A percentile compares a stretch with the other conserved stretches of the same genome.
phyloP scores from a whole-genome alignment of 2,888 invertebrate genomes.

The Xylota sylvarum region DNA sequence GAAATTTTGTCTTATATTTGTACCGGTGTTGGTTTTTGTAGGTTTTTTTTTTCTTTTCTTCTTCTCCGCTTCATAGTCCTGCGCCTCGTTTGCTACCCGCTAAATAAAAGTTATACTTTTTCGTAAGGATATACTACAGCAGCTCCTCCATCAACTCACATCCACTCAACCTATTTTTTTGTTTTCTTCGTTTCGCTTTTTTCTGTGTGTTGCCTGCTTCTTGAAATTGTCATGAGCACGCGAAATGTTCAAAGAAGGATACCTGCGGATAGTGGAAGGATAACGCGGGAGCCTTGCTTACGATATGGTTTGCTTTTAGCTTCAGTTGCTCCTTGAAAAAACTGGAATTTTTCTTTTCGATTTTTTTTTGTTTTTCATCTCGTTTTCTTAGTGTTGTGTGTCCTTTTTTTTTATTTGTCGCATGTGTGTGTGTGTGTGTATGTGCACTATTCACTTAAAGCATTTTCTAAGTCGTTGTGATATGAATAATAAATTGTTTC shows the following conservation, averaged over 20 bases:
- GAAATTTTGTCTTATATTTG: slow-evolving; percentile 57
- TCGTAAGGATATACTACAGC: slow-evolving; percentile 26
- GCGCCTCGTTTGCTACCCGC: slow-evolving; percentile 48
- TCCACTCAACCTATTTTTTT: slow-evolving; percentile 71
- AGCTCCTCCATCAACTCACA: slow-evolving; percentile 63
- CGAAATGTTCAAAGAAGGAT: slow-evolving; percentile 57
- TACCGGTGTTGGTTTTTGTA: not conserved
- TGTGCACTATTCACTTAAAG: slow-evolving; percentile 61
- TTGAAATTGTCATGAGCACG: slow-evolving; percentile 74
- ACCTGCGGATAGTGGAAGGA: slow-evolving; percentile 37
- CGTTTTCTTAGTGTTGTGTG: slow-evolving; percentile 4
- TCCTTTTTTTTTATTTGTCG: not conserved
- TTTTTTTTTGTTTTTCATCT: slow-evolving; percentile 1
- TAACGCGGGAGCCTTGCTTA: slow-evolving; percentile 15
- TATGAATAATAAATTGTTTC: slow-evolving; percentile 83
- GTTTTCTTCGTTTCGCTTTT: slow-evolving; percentile 76
- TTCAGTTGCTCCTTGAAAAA: slow-evolving; percentile 22
- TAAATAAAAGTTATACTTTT: slow-evolving; percentile 69
- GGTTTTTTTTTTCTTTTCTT: not conserved
- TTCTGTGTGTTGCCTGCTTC: slow-evolving; percentile 66
- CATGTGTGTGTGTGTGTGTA: slow-evolving; percentile 8
- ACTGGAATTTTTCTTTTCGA: slow-evolving; percentile 9
- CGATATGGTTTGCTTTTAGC: slow-evolving; percentile 15
- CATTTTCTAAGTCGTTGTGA: slow-evolving; percentile 79
- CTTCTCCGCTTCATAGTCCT: slow-evolving; percentile 17